These are phyloP conservation scores for Picathartes gymnocephalus DNA, from an alignment of 2,113 vertebrate genomes.

Conservation along the genomic window DNA sequence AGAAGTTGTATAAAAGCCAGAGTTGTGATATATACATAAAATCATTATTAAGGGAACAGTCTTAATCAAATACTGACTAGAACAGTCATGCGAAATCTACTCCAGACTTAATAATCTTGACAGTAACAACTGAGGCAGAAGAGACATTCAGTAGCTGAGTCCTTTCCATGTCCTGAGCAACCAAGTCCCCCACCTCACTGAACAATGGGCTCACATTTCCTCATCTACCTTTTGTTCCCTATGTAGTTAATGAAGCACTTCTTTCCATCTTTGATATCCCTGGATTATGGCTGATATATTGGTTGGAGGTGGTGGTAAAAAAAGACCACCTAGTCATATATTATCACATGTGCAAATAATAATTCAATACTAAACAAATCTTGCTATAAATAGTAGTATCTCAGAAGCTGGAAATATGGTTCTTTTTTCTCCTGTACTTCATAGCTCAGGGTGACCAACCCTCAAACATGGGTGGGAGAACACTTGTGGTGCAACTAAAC, in stretches of 20 bases:
- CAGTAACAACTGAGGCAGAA: not conserved
- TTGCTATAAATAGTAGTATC: not conserved
- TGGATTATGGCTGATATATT: not conserved
- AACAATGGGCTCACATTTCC: not conserved
- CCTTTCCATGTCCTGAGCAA: not conserved
- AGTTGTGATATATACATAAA: not conserved
- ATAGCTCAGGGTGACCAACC: not conserved
- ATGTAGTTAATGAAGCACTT: not conserved
- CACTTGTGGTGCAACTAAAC: not conserved
- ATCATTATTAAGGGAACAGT: not conserved
- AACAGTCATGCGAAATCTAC: not conserved
- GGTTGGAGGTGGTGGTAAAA: not conserved
- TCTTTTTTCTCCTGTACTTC: not conserved
- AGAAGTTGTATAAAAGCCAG: not conserved
- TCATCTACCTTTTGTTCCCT: not conserved
- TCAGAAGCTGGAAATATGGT: not conserved
- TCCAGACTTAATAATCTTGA: not conserved
- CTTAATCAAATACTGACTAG: not conserved
- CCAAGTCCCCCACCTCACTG: not conserved
- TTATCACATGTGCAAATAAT: not conserved
- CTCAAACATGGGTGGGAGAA: not conserved
- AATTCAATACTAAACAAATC: not conserved
- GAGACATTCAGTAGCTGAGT: not conserved
- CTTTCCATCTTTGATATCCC: not conserved
- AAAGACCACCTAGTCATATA: not conserved